Base-by-base conservation (phyloP, 1,140 invertebrate genomes). In the Penaeus vannamei region DNA sequence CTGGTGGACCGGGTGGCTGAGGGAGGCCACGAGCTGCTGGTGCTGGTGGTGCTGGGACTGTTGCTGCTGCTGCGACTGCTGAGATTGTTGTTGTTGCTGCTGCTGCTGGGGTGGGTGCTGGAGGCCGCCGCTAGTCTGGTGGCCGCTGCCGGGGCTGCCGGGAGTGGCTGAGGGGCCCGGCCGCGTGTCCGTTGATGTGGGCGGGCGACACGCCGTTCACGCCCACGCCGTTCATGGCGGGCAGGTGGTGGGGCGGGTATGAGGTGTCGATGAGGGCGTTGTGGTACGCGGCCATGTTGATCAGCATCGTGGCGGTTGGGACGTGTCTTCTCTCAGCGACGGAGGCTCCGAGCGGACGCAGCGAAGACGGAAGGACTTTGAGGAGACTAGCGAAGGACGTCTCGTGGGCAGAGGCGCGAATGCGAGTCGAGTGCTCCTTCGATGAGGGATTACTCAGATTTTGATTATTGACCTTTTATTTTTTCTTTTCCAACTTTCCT, bases 281-380 rank as follows among this genome's bases (percentile, higher is more conserved):
- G 64, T 91, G 91, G 80, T 91, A 91, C 4, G 91, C 90, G 76
- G 91, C 91, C 91, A 91, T 91, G 86, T 91, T 91, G 86, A 91
- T 91, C 86, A 91, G 89, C 91, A 91, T 91, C 53, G 86, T 91
- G 91, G 77, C 60, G 87, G 17, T 76, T 83, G 76, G 60, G 32
- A 59, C 69, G 42, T 60, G 14, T 77, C 36, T 26, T 72, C 23
- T 59, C 61, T 42, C 26, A 76, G 36, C 59, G 59, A 82, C 61
- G 32, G 72, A 81, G 42, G 59, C 42, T 36, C 42, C n/a, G 29
- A 72, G 77, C 46, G 60, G 62, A 81, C n/a, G 66, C 36, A 29
- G 29, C 64, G 83, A 60, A 81, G 53, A 69, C 36, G 36, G 29
- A 36, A 66, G 60, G 79, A 66, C 36, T 32, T 66, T 66, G 72